These are phyloP conservation scores for Hypomecis atomaria DNA, from an alignment of 2,888 invertebrate species.

Conservation along the genomic window DNA sequence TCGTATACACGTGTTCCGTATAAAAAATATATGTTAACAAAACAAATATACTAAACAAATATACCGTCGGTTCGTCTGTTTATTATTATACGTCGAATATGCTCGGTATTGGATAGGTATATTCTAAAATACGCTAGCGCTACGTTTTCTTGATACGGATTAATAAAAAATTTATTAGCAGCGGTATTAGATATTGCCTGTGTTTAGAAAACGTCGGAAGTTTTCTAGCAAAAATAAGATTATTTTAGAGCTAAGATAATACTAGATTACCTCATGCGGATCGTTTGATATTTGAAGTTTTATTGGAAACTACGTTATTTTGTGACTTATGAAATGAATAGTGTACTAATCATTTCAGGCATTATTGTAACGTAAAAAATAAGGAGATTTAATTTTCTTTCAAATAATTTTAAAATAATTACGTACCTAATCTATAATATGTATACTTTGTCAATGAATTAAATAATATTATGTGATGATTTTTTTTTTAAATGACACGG, in stretches of 20 bases:
- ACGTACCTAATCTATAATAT: no score
- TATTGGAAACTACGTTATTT: no score
- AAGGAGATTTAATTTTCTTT: no score
- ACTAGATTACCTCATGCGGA: no score
- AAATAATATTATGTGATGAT: no score
- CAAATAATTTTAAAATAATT: no score
- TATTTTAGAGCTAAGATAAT: neutral
- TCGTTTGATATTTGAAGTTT: no score
- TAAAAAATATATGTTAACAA: conserved; percentile 45
- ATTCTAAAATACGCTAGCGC: conserved; percentile 25
- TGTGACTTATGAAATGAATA: no score
- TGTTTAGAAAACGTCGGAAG: conserved; percentile 1
- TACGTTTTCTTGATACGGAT: conserved; percentile 27
- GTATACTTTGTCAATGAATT: no score
- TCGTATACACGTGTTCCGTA: conserved; percentile 34
- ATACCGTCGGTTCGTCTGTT: conserved; percentile 33
- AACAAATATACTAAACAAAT: conserved; percentile 40
- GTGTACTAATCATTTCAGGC: no score
- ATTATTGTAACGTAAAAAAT: no score
- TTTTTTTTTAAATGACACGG: no score
- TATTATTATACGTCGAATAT: conserved; percentile 42
- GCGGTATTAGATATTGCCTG: conserved; percentile 9
- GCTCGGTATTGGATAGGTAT: conserved; percentile 36
- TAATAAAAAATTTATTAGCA: conserved; percentile 30
- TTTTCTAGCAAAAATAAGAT: conserved; percentile 3